phyloP scores from a whole-genome alignment of 2,888 invertebrate genomes.

The Podabrus alpinus region DNA sequence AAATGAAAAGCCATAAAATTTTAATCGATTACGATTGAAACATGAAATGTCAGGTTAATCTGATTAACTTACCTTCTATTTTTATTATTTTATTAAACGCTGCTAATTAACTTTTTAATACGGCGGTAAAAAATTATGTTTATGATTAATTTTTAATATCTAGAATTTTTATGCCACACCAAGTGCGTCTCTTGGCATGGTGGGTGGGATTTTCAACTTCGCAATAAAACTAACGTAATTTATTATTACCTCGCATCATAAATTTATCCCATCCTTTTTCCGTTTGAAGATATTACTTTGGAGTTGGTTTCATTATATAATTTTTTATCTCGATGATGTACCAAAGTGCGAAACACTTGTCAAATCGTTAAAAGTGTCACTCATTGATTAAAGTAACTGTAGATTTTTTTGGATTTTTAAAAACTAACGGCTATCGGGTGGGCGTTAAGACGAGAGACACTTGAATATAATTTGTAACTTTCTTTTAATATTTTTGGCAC shows the following conservation, averaged over 20 bases:
- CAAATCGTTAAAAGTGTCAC: background rate
- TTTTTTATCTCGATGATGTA: background rate
- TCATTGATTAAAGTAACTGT: background rate
- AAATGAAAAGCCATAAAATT: background rate
- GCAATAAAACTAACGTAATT: constrained; percentile 16
- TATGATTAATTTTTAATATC: background rate
- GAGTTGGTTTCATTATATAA: background rate
- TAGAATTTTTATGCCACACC: background rate
- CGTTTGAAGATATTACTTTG: background rate
- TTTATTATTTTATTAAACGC: background rate
- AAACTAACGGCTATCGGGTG: background rate
- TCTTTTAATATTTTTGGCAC: background rate
- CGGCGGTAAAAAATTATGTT: background rate
- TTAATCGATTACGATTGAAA: background rate
- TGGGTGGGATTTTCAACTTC: constrained; percentile 25
- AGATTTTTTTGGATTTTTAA: background rate
- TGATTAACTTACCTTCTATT: background rate
- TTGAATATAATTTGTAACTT: background rate
- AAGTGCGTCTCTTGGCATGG: constrained; percentile 6
- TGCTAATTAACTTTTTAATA: background rate
- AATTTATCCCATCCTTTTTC: constrained; percentile 17
- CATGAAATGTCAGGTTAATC: background rate
- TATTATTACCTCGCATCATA: constrained; percentile 22
- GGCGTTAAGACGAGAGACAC: background rate
- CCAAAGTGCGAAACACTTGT: background rate